A percentile compares a stretch with the other conserved stretches of the same genome.
phyloP scores from a whole-genome alignment of 2,797 vertebrate genomes.

The Nannoperca australis region DNA sequence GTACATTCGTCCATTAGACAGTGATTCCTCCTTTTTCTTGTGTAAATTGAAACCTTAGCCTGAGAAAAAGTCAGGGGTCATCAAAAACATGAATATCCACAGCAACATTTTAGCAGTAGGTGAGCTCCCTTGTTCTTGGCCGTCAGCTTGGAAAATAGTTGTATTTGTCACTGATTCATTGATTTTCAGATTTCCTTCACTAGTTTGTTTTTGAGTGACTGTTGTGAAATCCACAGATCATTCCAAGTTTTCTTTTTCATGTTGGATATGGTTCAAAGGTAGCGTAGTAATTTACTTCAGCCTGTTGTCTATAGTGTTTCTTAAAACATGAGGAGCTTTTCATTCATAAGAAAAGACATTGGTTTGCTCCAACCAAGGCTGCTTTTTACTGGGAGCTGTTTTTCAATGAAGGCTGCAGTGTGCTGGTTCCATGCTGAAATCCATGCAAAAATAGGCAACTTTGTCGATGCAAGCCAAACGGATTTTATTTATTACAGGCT shows the following conservation, averaged over 20 bases:
- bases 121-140: neutral
- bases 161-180: too few relatives aligned
- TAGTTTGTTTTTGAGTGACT: neutral
- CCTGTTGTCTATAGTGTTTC: neutral
- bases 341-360: neutral
- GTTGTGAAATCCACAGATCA: neutral
- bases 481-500: conserved; percentile 32
- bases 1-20: too few relatives aligned
- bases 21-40: too few relatives aligned
- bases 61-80: too few relatives aligned
- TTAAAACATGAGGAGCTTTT: neutral
- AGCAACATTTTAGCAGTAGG: too few relatives aligned
- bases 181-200: too few relatives aligned
- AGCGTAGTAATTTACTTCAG: neutral
- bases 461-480: conserved; percentile 28
- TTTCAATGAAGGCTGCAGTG: conserved; percentile 17
- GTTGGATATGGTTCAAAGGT: neutral
- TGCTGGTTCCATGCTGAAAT: conserved; percentile 10
- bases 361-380: neutral
- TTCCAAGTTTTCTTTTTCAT: neutral
- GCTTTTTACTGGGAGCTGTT: conserved; percentile 9
- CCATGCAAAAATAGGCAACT: conserved; percentile 18
- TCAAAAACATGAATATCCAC: too few relatives aligned
- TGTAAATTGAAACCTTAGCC: too few relatives aligned
- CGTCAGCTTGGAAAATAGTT: neutral